Percentiles rank a stretch among this genome's conserved stretches.
Conservation (phyloP, 2,888 invertebrate species). For the Sycophila texana region DNA sequence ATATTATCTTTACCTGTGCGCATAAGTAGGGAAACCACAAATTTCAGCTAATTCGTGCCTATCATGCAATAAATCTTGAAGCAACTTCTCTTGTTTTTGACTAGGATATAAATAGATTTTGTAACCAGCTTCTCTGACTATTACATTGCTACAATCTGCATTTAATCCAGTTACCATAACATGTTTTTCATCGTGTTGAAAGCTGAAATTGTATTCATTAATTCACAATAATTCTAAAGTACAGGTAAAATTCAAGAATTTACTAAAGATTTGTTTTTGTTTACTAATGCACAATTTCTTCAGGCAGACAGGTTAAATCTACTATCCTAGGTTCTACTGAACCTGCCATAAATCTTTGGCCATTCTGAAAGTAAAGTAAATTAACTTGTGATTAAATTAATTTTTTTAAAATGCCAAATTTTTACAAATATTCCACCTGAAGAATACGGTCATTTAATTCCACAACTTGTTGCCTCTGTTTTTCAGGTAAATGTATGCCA, state of each 20-base stretch:
- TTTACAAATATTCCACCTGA: constrained; percentile 73
- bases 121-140: constrained; percentile 92
- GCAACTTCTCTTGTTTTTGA: constrained; percentile 83
- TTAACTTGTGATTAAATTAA: constrained; percentile 28
- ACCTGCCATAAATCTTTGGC: constrained; percentile 89
- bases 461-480: constrained; percentile 85
- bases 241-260: constrained; percentile 9
- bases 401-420: not conserved
- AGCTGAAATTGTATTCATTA: constrained; percentile 71
- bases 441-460: constrained; percentile 90
- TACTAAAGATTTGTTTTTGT: constrained; percentile 65
- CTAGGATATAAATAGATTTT: constrained; percentile 90
- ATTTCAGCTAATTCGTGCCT: constrained; percentile 88
- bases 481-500: constrained; percentile 93
- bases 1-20: constrained; percentile 81
- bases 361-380: constrained; percentile 74
- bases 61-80: constrained; percentile 84
- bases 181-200: constrained; percentile 83
- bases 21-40: constrained; percentile 93
- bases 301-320: constrained; percentile 82
- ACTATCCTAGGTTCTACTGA: constrained; percentile 84
- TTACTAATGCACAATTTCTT: constrained; percentile 85
- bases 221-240: not conserved
- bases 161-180: constrained; percentile 88
- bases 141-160: constrained; percentile 87